Evolutionary conservation across 2,113 vertebrate species (phyloP), one percentile per base, ranked within the genome.

Genomic region (Otus sunia): DNA sequence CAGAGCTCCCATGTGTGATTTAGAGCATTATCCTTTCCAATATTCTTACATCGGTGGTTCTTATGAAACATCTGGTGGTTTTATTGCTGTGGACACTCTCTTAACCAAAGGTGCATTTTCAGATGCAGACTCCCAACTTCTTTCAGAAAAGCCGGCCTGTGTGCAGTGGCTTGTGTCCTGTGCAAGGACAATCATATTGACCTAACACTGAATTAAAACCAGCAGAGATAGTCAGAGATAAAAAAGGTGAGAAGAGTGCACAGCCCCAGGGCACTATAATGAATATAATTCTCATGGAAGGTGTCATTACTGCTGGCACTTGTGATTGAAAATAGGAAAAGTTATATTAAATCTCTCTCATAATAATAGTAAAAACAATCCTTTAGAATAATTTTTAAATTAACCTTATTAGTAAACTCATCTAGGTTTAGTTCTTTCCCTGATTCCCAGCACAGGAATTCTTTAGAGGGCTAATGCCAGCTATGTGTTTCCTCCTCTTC

Each of bases 351-450:
- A 77, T 26, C 63, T 79, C 55, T 75, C 50, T 78, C 63, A 55
- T 86, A 94, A 94, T 85, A 86, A 79, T 69, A 90, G 59, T 53
- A 86, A 90, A 94, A 93, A 58, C 34, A 94, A 90, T 67, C 23
- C 21, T 92, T 86, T 94, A 88, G 90, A 97, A 90, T 88, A 94
- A 82, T 93, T 96, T 95, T 90, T 19, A 60, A 88, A 96, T 95
- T 95, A 93, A 81, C 66, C 67, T 91, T 95, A 90, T 96, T 96
- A 95, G 91, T 96, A 96, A 95, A 92, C 30, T 74, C 58, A 60
- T 94, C 76, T 80, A 79, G 16, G 10, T 93, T 93, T 86, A 86
- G 81, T 75, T 85, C 85, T 86, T 90, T 63, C 71, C 25, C 25
- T 68, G 34, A 75, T 66, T 92, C 78, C 75, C 60, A 88, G 72